phyloP scores from a whole-genome alignment of 1,140 invertebrate species.

The Pseudomyrmex cubaensis region DNA sequence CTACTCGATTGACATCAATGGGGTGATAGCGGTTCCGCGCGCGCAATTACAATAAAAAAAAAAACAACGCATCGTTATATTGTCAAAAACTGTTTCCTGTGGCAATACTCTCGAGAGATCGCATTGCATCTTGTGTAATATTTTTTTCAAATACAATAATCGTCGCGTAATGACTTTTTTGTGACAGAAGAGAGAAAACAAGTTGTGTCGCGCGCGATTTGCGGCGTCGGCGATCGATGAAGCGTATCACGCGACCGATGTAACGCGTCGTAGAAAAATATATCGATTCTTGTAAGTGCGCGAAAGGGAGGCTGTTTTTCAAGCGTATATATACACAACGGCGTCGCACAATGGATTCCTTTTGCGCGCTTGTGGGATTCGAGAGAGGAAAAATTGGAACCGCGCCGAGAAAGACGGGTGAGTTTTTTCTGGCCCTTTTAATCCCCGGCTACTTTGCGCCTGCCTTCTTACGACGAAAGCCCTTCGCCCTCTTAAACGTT shows the following conservation, averaged over 20 bases:
- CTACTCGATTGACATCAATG: constrained; percentile 56
- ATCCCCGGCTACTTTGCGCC: constrained; percentile 68
- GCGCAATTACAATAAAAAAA: neutral
- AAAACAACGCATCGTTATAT: neutral
- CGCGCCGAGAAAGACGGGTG: constrained; percentile 26
- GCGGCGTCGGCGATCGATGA: constrained; percentile 7
- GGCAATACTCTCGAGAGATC: no score
- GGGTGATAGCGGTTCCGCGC: neutral
- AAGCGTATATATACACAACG: constrained; percentile 4
- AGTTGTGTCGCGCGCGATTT: constrained; percentile 20
- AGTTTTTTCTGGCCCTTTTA: constrained; percentile 62
- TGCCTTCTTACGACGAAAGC: constrained; percentile 46
- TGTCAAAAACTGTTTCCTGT: no score
- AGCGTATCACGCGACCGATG: neutral
- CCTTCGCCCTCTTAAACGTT: constrained; percentile 72
- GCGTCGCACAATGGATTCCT: constrained; percentile 49
- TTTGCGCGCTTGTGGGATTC: constrained; percentile 13
- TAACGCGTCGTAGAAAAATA: constrained; percentile 55
- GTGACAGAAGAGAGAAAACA: neutral
- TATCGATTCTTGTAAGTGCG: constrained; percentile 54
- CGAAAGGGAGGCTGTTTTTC: neutral
- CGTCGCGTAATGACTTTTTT: no score
- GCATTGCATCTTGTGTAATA: no score
- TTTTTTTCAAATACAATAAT: no score
- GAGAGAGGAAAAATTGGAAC: constrained; percentile 57